A percentile compares a stretch with the other conserved stretches of the same genome.
Conservation (phyloP, 64 coral and sea anemone genomes). For the Dendrophyllia cribrosa region DNA sequence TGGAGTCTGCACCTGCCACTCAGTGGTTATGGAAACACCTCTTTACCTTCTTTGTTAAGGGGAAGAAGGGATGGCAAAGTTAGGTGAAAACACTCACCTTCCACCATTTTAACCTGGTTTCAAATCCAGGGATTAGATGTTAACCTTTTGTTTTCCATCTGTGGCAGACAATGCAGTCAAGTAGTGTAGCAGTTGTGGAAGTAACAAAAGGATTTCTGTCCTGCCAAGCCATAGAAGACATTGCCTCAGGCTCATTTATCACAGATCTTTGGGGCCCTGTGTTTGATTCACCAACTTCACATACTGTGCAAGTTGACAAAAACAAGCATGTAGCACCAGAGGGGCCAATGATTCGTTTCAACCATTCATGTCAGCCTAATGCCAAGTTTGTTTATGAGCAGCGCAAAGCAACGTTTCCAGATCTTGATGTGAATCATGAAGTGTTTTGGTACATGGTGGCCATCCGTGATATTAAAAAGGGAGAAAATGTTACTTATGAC, state of each 20-base stretch:
- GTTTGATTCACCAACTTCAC: neutral
- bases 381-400: constrained; percentile 20
- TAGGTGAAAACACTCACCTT: too few species aligned
- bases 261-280: constrained; percentile 47
- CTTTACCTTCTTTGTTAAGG: too few species aligned
- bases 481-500: constrained; percentile 34
- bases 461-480: constrained; percentile 14
- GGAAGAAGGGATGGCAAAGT: too few species aligned
- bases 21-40: too few species aligned
- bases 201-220: neutral
- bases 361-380: constrained; percentile 30
- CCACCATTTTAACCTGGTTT: too few species aligned
- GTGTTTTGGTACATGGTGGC: constrained; percentile 33
- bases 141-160: neutral
- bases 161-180: constrained; percentile 2
- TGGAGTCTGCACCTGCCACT: too few species aligned
- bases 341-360: neutral
- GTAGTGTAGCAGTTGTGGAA: constrained; percentile 19
- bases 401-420: neutral
- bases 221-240: constrained; percentile 34
- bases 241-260: constrained; percentile 18
- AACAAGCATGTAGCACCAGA: constrained; percentile 22
- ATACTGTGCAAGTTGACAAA: constrained; percentile 16
- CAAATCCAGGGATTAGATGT: too few species aligned
- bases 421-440: neutral